Base-by-base conservation (phyloP, 1,140 invertebrate genomes). In the Cyrtorhinus lividipennis region DNA sequence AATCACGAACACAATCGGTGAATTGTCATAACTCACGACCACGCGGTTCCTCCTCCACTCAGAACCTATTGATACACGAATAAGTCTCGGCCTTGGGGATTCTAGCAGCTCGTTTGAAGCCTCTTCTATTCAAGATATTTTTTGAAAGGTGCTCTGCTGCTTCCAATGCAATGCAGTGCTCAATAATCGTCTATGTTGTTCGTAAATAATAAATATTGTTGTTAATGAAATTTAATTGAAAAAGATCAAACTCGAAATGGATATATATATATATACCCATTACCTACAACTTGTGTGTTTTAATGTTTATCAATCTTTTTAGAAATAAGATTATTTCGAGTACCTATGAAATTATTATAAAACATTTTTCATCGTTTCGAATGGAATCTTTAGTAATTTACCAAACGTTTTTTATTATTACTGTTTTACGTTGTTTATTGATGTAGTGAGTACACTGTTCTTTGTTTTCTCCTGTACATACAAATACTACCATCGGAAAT, bases 161-260 rank as follows among this genome's bases (percentile, higher is more conserved):
- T 53, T 53, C 20, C 48, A 53, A 53, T 22, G 48, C 48, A 53
- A 53, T 53, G 48, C 48, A 53, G 48, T 53, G 48, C 48, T 53
- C 48, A 53, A 53, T 53, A 53, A 53, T 53, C 48, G 48, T 53
- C 48, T 53, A 53, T 53, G 30, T 53, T 53, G 48, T 53, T 53
- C 48, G 20, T 22, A 53, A 53, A 53, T 53, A 53, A 15, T 53
- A 10, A 53, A 5, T 53, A 53, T 53, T 53, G 48, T 53, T 53
- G 48, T 53, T 53, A 53, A 53, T 15, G 12, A 53, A 53, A 15
- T 15, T 53, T 22, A 20, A 12, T 5, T 5, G 12, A 53, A 53
- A 53, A 53, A 53, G 48, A 15, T 22, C 48, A 22, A 53, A 53
- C 10, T 53, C 10, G 20, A 53, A 10, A 22, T 53, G 8, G 48